Evolutionary conservation across 2,888 invertebrate genomes (phyloP), one percentile per base, ranked within the genome.

Genomic region (Drosophila rubida): DNA sequence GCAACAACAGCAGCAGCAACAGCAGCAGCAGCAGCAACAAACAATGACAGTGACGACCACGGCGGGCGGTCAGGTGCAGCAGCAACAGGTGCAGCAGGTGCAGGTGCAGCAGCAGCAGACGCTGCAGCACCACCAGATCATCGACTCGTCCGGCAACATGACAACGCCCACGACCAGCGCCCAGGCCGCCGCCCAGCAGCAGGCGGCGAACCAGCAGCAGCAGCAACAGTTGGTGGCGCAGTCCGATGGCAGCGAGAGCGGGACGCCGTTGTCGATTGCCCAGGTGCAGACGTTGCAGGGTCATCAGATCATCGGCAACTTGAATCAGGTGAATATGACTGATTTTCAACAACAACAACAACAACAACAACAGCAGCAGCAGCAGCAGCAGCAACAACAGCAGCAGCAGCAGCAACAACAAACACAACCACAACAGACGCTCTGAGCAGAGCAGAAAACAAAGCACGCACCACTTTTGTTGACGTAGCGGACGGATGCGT

Each of bases 321-420:
- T 92, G 55, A 92, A 92, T 90, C 92, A 92, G 92, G 92, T 92
- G 91, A 91, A 91, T 92, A 91, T 91, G 84, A 89, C 88, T 87
- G 91, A 91, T 77, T 91, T 89, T 79, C 89, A 91, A 83, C 87
- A 90, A 75, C 90, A 90, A 74, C 87, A 89, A 64, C 90, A 88
- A 41, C 79, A 72, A 1, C 76, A 75, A 3, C 80, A 68, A 4
- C 87, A 69, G 1, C 82, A 75, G 0, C 75, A 74, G 0, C 80
- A 70, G 0, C 78, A 70, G 1, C 73, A 69, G 0, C 84, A 80
- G 0, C 77, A 23, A 76, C n/a, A 19, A 0, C 83, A 69, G 1
- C 80, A 69, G 11, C 78, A 66, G 35, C 73, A 61, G n/a, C 72
- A 73, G 39, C 60, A 60, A 48, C 71, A 61, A 69, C 61, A 61